These are phyloP conservation scores for Theretra japonica DNA, from an alignment of 2,888 invertebrate genomes.

Conservation along the genomic window DNA sequence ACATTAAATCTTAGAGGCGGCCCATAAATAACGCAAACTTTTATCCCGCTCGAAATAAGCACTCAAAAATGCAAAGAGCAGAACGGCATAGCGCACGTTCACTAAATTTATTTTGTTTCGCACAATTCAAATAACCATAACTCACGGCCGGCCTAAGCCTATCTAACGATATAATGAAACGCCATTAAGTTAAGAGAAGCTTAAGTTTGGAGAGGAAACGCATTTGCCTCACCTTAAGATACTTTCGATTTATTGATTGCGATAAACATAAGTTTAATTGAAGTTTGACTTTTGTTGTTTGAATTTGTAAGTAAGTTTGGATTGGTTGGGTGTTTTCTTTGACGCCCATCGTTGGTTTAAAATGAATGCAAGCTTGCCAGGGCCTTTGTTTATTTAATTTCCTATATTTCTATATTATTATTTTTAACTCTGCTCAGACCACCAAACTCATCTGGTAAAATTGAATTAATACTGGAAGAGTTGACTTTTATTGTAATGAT, in stretches of 20 bases:
- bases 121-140: constrained; percentile 85
- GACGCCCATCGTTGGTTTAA: too few species aligned
- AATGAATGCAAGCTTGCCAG: not conserved
- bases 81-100: constrained; percentile 83
- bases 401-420: too few species aligned
- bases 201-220: constrained; percentile 70
- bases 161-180: constrained; percentile 84
- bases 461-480: too few species aligned
- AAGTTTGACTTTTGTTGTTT: constrained; percentile 10
- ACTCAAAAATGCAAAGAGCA: constrained; percentile 86
- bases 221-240: constrained; percentile 77
- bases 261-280: constrained; percentile 57
- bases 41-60: constrained; percentile 84
- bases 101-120: constrained; percentile 85
- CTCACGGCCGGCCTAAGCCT: constrained; percentile 80
- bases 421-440: too few species aligned
- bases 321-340: not conserved
- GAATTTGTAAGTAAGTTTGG: not conserved
- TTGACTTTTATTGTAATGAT: too few species aligned
- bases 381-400: too few species aligned
- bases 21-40: constrained; percentile 83
- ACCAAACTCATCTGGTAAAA: too few species aligned
- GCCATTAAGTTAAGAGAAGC: constrained; percentile 76
- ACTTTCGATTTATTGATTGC: constrained; percentile 80
- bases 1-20: constrained; percentile 82